Evolutionary conservation across 1,140 invertebrate species (phyloP).

Genomic region (Pristionchus pacificus): DNA sequence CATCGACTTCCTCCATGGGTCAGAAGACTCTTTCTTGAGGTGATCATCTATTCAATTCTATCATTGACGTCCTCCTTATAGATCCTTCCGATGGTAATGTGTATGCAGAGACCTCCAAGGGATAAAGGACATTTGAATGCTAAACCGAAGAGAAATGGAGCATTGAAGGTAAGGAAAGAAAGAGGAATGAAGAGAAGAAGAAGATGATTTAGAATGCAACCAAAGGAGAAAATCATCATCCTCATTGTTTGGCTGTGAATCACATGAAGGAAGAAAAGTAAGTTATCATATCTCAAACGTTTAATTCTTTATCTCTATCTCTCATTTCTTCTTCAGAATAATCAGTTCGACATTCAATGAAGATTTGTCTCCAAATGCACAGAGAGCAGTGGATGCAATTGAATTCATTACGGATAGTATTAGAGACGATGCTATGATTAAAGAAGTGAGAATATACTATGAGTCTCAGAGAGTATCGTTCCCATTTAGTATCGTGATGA

Average conservation of each 20-base stretch:
- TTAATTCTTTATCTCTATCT: too few species aligned
- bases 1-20: constrained; percentile 31
- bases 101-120: constrained; percentile 26
- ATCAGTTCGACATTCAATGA: constrained; percentile 12
- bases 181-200: constrained; percentile 3
- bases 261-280: background rate
- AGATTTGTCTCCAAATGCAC: constrained; percentile 23
- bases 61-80: background rate
- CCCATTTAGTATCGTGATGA: constrained; percentile 22
- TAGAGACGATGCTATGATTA: constrained; percentile 26
- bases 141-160: constrained; percentile 4
- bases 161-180: background rate
- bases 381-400: constrained; percentile 31
- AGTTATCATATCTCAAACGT: background rate
- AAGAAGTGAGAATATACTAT: constrained; percentile 12
- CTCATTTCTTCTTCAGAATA: background rate
- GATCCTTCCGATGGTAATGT: constrained; percentile 24
- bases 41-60: constrained; percentile 3
- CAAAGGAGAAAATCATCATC: background rate
- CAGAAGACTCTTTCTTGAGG: constrained; percentile 25
- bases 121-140: constrained; percentile 15
- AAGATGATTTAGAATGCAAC: constrained; percentile 3
- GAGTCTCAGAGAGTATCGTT: background rate
- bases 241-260: background rate
- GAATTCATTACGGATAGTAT: constrained; percentile 28